Base-by-base conservation (phyloP, 1,140 invertebrate genomes). In the Magallana gigas region DNA sequence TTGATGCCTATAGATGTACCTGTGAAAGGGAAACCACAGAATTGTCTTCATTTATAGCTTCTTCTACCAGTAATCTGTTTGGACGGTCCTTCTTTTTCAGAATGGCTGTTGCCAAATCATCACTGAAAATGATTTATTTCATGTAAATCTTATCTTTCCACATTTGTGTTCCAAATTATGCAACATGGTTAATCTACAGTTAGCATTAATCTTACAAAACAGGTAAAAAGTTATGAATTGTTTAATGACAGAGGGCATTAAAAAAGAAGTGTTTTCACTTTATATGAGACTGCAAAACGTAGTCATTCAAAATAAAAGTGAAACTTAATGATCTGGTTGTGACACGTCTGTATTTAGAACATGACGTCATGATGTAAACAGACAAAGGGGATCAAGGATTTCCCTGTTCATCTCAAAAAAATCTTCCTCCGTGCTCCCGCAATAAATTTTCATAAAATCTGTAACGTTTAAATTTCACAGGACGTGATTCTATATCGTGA, bases 51-150 rank as follows among this genome's bases (percentile, higher is more conserved):
- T 98, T 99, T 81, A 97, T 96, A 23, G 98, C 98, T 95, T 99
- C 98, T 94, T 99, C 99, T 2, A 99, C 99, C 91, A 99, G 96
- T 68, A 99, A 96, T 94, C 99, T 97, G 95, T 99, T 99, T 90
- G 99, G 99, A 94, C 98, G 98, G 93, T 98, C 98, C 95, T 99
- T 99, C 92, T 97, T 97, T 91, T 98, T 98, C 92, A 99, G 96
- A 95, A 99, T 99, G 90, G 99, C 99, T 91, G 99, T 99, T 64
- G 99, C 97, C 94, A 99, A 96, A 96, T 99, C 98, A 95, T 99
- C 99, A 90, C 92, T 93, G 87, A 48, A 23, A 86, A 88, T 48
- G 36, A 48, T 48, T 48, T 48, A 48, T 48, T 48, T 48, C 36
- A 48, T 48, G 5, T 48, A 48, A 48, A 48, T 48, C 36, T 48